phyloP scores from a whole-genome alignment of 2,888 invertebrate species.

The Aromia moschata region DNA sequence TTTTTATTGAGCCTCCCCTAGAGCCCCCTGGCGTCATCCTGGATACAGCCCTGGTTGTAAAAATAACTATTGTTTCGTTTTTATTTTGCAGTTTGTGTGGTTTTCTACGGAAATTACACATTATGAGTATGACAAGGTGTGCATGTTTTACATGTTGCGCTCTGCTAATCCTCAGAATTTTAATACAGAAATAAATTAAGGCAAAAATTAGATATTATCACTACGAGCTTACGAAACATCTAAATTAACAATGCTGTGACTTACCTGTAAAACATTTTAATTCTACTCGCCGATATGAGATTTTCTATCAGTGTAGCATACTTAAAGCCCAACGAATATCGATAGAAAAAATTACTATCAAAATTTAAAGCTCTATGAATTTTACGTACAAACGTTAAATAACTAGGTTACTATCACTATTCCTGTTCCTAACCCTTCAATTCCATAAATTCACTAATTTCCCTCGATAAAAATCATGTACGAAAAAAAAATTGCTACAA shows the following conservation, averaged over 20 bases:
- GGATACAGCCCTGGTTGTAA: too few relatives aligned
- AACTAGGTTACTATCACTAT: conserved; percentile 10
- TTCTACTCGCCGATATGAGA: conserved; percentile 10
- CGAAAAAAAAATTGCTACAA: background rate
- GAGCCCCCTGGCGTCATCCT: too few relatives aligned
- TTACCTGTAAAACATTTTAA: conserved; percentile 32
- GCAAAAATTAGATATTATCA: background rate
- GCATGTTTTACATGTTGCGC: background rate
- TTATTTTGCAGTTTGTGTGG: too few relatives aligned
- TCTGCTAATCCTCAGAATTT: background rate
- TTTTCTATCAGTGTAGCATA: conserved; percentile 12
- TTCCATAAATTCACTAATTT: conserved; percentile 18
- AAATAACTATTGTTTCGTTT: too few relatives aligned
- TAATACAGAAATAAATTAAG: background rate
- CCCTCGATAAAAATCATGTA: conserved; percentile 12
- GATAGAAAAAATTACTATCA: background rate
- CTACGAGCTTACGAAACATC: background rate
- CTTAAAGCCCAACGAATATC: conserved; percentile 3
- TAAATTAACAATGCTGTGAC: background rate
- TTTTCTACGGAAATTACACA: too few relatives aligned
- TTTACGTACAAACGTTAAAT: background rate
- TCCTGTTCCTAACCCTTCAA: conserved; percentile 5
- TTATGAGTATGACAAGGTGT: too few relatives aligned
- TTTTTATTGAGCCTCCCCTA: too few relatives aligned
- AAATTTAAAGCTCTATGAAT: background rate